Base-by-base conservation (phyloP, 1,140 invertebrate genomes). In the Tribolium castaneum region DNA sequence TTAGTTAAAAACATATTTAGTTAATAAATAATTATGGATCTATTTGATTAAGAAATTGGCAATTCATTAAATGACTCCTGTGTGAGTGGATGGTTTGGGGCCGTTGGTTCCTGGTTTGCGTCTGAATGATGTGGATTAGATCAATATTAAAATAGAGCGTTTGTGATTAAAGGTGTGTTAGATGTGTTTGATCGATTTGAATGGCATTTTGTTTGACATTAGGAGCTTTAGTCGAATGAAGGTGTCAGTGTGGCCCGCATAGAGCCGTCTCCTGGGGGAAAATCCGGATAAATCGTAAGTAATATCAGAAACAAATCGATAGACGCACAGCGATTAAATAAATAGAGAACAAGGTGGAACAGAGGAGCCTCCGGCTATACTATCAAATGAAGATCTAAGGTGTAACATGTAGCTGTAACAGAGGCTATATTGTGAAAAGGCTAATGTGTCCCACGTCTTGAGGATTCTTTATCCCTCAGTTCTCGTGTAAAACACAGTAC, bases 321-420 rank as follows among this genome's bases (percentile, higher is more conserved):
- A 62, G 54, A 59, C 49, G 35, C 56, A 76, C n/a, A 49, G 74
- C 56, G 74, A 76, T 76, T 76, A 76, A 76, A 76, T 76, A 76
- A 66, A 76, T 76, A 76, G 54, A 76, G 56, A 50, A 76, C 74
- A 62, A 76, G 74, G 54, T 50, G 39, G 56, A 70, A 52, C 39
- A 34, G 51, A 66, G 19, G 66, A 62, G 35, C 62, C 39, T 30
- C 19, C 25, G 56, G 70, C 76, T 73, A 78, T 78, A 49, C 70
- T 78, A 78, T 78, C 76, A 78, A 78, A 78, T 78, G 70, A 73
- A 78, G 76, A 78, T 78, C 70, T 78, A 78, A 73, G 70, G 76
- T 73, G 70, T 59, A 78, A 73, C 52, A 78, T 78, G 76, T 78
- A 78, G 39, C 76, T 49, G 56, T 72, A 78, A 78, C 70, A 62